Conservation (phyloP, 2,888 invertebrate genomes). For the Horisme vitalbata region DNA sequence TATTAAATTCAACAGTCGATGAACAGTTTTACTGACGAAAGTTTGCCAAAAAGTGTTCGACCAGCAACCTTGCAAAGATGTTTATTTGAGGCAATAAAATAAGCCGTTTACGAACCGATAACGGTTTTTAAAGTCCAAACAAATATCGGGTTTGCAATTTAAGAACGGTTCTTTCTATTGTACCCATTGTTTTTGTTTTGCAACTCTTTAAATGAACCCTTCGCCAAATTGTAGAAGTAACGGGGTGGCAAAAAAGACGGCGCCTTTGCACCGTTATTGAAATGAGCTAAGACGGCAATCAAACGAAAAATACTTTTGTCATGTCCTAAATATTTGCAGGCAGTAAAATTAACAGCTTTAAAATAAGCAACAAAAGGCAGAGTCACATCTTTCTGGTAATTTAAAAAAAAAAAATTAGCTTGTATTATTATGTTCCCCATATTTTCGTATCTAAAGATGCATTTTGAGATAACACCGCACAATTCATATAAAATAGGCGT, state of each 20-base stretch:
- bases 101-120: conserved; percentile 50
- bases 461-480: conserved; percentile 31
- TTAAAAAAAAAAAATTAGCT: neutral
- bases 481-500: conserved; percentile 38
- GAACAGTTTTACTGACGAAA: conserved; percentile 33
- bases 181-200: conserved; percentile 57
- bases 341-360: conserved; percentile 26
- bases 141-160: conserved; percentile 45
- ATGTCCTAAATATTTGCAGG: conserved; percentile 39
- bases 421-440: conserved; percentile 17
- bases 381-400: conserved; percentile 17
- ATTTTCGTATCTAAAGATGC: conserved; percentile 31
- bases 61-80: conserved; percentile 31
- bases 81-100: conserved; percentile 64
- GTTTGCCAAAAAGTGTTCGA: conserved; percentile 24
- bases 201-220: conserved; percentile 63
- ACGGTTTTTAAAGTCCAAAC: conserved; percentile 48
- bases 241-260: conserved; percentile 52
- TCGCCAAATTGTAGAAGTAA: conserved; percentile 50
- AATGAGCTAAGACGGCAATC: conserved; percentile 32
- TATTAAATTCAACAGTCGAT: conserved; percentile 22
- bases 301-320: conserved; percentile 24
- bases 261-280: conserved; percentile 40
- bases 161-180: conserved; percentile 44
- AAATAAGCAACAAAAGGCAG: conserved; percentile 18